Base-by-base conservation (phyloP, 2,113 vertebrate species). In the Sebastes schlegelii region DNA sequence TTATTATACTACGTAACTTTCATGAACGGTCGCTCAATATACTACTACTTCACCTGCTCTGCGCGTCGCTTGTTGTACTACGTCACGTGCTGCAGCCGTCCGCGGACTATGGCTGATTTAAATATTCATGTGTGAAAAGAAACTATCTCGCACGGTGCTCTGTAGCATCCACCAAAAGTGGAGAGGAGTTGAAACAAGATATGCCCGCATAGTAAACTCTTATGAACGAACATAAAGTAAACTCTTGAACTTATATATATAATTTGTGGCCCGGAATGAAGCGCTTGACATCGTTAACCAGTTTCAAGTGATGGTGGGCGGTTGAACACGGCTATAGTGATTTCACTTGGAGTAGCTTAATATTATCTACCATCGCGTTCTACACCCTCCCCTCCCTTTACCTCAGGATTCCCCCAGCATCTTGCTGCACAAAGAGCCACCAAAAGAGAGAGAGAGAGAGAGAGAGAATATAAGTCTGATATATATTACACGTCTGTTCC, bases 401-500 rank as follows among this genome's bases (percentile, higher is more conserved):
- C 85, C 77, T 84, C 79, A 70, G 85, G 82, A 83, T 82, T 77
- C 69, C 72, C 83, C 54, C 64, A 55, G 66, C 74, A 80, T 88
- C 84, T 74, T 43, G 8, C 63, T 42, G 45, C 68, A 62, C 45
- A 85, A 77, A 79, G 52, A 85, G 85, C 69, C 58, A 73, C 65
- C 45, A 65, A 74, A 66, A 63, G 61, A 54, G 52, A n/a, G 17
- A n/a, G 74, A 75, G 73, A 51, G 80, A 64, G 86, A 71, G 73
- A 51, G 69, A 75, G 65, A 88, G 87, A 93, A 92, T 92, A 93
- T 92, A 94, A 91, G 88, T 87, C 89, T 95, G 95, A 95, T 96
- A 94, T 96, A 95, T 95, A 95, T 96, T 95, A 92, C 93, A 92
- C 49, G 95, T 95, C 94, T 93, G 92, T 95, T 95, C 92, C 94